Conservation (phyloP, 2,888 invertebrate species). For the Drosophila diplacantha region DNA sequence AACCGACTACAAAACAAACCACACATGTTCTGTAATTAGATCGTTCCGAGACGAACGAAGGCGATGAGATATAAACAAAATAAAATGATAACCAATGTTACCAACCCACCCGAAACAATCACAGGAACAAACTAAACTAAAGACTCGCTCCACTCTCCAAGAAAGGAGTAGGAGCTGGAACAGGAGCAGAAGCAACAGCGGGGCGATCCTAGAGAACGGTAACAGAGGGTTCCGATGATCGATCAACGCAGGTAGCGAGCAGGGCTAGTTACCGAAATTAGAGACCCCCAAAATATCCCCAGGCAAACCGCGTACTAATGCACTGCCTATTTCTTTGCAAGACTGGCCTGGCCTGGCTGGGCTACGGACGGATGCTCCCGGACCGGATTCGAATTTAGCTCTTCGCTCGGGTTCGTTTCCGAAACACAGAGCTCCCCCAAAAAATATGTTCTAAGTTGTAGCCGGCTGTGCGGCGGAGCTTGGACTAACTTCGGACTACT, state of each 20-base stretch:
- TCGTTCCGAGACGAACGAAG: conserved; percentile 38
- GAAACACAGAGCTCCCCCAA: conserved; percentile 9
- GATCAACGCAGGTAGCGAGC: conserved; percentile 23
- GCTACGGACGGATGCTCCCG: conserved; percentile 30
- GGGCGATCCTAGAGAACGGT: conserved; percentile 2
- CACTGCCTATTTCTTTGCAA: conserved; percentile 69
- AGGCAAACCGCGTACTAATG: conserved; percentile 58
- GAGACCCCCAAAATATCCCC: conserved; percentile 22
- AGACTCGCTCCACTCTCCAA: conserved; percentile 4
- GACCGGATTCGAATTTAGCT: conserved; percentile 43
- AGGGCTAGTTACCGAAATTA: conserved; percentile 27
- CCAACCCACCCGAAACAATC: conserved; percentile 61
- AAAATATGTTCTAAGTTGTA: conserved; percentile 17
- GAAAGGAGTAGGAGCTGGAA: conserved; percentile 5
- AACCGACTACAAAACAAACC: conserved; percentile 22
- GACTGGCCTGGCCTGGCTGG: conserved; percentile 63
- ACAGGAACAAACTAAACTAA: conserved; percentile 34
- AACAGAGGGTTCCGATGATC: conserved; percentile 4
- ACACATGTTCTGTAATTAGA: conserved; percentile 55
- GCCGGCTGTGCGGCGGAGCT: conserved; percentile 20
- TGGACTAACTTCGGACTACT: conserved; percentile 35
- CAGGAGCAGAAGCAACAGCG: conserved; percentile 5
- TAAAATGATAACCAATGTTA: conserved; percentile 59
- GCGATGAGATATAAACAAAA: conserved; percentile 44
- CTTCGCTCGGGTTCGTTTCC: conserved; percentile 31